phyloP scores from a whole-genome alignment of 2,113 vertebrate genomes.

The Myxocyprinus asiaticus region DNA sequence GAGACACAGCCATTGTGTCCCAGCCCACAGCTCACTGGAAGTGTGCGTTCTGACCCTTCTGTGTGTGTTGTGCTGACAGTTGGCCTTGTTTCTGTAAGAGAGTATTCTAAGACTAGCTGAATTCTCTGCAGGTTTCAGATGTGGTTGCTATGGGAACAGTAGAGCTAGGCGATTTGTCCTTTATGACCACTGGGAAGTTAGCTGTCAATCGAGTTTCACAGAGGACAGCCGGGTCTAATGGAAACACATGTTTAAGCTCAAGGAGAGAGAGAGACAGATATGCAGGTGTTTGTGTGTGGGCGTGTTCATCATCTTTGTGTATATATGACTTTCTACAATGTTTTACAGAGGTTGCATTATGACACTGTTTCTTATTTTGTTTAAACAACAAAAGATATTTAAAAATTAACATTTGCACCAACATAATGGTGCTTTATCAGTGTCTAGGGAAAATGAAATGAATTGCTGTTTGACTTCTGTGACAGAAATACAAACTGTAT shows the following conservation, averaged over 20 bases:
- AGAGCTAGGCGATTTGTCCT: slow-evolving; percentile 30
- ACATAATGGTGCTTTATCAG: neutral
- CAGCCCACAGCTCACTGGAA: slow-evolving; percentile 50
- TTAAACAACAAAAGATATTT: neutral
- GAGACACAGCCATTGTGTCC: slow-evolving; percentile 38
- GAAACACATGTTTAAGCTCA: slow-evolving; percentile 29
- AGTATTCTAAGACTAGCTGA: neutral
- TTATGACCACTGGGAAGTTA: slow-evolving; percentile 31
- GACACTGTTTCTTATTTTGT: slow-evolving; percentile 6
- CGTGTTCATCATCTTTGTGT: slow-evolving; percentile 12
- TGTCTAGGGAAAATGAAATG: neutral
- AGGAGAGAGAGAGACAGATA: neutral
- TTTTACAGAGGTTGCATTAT: slow-evolving; percentile 8
- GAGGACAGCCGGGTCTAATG: slow-evolving; percentile 27
- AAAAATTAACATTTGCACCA: neutral
- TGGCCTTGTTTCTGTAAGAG: slow-evolving; percentile 29
- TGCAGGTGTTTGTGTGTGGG: slow-evolving; percentile 10
- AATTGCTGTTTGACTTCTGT: too few species aligned
- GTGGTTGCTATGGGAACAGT: slow-evolving; percentile 52
- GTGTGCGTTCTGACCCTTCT: slow-evolving; percentile 55
- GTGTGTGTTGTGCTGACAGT: slow-evolving; percentile 2
- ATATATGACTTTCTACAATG: neutral
- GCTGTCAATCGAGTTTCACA: slow-evolving; percentile 39
- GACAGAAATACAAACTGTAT: too few species aligned
- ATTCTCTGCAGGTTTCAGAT: slow-evolving; percentile 36